Evolutionary conservation across 2,113 vertebrate genomes (phyloP), one percentile per base, ranked within the genome.

Genomic region (Toxotes chatareus): DNA sequence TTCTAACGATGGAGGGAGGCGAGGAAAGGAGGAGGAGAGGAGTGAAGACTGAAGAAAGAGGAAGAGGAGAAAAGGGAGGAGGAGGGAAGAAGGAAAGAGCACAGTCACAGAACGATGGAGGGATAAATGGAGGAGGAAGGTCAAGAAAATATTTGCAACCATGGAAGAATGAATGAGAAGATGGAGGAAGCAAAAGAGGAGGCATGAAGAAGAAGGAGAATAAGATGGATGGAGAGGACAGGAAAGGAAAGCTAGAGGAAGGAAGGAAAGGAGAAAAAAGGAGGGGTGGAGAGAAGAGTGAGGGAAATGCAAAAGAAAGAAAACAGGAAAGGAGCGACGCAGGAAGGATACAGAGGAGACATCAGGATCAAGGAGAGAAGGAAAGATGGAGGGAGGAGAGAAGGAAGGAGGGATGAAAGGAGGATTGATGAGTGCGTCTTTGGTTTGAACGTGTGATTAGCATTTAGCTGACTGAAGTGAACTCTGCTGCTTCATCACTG

Each of bases 391-490:
- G 16, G 46, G 9, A 68, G 32, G 51, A 64, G 49, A 23, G 8
- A 34, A 36, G 13, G 42, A 83, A 34, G 61, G 46, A 86, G 34
- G 67, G 64, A 75, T 36, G 82, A 78, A 56, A 49, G 70, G 55
- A 81, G 81, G 87, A 90, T 88, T 86, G 90, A 90, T 90, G 76
- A 92, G 76, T 16, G 51, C 59, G 49, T 70, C 42, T 85, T 59
- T 56, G 61, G 65, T 84, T 76, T 75, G 61, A 79, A 89, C 70
- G 63, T 77, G 59, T 69, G 85, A 90, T 92, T 88, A 91, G 89
- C 88, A 91, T 91, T 90, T 87, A 87, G 89, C 89, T 92, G 87
- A 91, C 86, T 83, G 76, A 74, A 71, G 69, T 16, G 38, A 86
- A 83, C 42, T 64, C 46, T 82, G 84, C 84, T 83, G 87, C 79